Percentiles rank a stretch among this genome's conserved stretches.
These are phyloP conservation scores for Brachypodius melanocephalos DNA, from an alignment of 2,113 vertebrate genomes.

Conservation along the genomic window DNA sequence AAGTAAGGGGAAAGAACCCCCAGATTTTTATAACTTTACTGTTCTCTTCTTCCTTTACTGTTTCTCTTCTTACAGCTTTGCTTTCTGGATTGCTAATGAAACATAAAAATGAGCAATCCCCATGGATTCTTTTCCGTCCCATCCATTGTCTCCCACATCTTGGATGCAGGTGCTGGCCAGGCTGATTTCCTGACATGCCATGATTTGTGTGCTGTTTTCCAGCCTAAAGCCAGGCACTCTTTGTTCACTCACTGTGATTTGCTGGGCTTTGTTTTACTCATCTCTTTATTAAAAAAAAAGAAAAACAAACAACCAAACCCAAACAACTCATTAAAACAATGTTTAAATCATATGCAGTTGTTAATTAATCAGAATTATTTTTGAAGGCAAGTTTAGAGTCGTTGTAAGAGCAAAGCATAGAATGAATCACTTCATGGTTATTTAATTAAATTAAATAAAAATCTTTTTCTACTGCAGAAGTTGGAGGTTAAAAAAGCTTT, in stretches of 20 bases:
- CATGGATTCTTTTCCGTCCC: neutral
- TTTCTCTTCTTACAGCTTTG: neutral
- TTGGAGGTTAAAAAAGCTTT: neutral
- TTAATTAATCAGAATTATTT: neutral
- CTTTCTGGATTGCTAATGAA: neutral
- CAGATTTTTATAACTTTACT: neutral
- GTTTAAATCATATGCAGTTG: neutral
- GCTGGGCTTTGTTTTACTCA: neutral
- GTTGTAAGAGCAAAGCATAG: neutral
- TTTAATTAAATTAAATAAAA: neutral
- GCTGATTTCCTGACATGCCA: neutral
- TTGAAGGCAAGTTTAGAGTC: neutral
- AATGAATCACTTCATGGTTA: neutral
- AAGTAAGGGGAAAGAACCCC: neutral
- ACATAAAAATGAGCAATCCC: neutral
- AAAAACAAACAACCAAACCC: neutral
- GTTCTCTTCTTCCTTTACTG: too few species aligned
- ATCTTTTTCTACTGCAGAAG: neutral
- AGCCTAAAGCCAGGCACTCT: neutral
- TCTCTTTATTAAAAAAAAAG: neutral
- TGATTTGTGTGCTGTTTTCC: neutral
- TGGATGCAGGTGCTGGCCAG: conserved; percentile 27
- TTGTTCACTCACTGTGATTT: neutral
- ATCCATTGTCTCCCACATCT: neutral
- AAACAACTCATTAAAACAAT: neutral